Evolutionary conservation across 2,888 invertebrate genomes (phyloP).

Genomic region (Melanargia galathea): DNA sequence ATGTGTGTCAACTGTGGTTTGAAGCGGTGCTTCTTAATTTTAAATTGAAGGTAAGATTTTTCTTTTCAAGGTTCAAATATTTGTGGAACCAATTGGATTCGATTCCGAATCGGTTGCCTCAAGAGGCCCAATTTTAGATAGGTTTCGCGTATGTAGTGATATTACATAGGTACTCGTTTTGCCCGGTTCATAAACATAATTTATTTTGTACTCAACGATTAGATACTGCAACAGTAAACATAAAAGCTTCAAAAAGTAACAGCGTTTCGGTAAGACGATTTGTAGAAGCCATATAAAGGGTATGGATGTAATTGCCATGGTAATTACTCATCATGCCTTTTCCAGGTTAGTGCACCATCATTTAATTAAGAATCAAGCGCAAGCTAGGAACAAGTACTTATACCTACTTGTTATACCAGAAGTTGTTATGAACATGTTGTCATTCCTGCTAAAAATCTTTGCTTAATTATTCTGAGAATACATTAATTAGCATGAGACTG

Average conservation of each 20-base stretch:
- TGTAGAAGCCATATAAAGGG: not conserved
- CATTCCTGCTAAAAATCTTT: too few relatives aligned
- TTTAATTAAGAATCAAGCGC: too few relatives aligned
- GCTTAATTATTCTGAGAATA: too few relatives aligned
- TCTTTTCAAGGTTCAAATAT: not conserved
- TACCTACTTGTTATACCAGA: too few relatives aligned
- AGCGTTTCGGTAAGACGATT: too few relatives aligned
- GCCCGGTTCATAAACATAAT: not conserved
- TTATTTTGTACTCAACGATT: not conserved
- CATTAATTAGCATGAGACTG: too few relatives aligned
- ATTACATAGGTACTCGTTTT: not conserved
- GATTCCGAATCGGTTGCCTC: conserved; percentile 36
- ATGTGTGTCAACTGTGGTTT: conserved; percentile 66
- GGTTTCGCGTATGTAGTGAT: not conserved
- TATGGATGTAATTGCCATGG: not conserved
- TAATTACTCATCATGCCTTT: not conserved
- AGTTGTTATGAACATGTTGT: too few relatives aligned
- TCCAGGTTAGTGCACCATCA: not conserved
- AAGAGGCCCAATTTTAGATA: conserved; percentile 8
- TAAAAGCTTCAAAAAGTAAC: too few relatives aligned
- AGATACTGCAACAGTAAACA: too few relatives aligned
- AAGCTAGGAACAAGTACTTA: too few relatives aligned
- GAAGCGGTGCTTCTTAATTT: conserved; percentile 55
- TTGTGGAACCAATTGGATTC: conserved; percentile 40
- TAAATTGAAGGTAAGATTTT: conserved; percentile 55